These are phyloP conservation scores for Ceratina japonica DNA, from an alignment of 1,140 invertebrate genomes.

Conservation along the genomic window DNA sequence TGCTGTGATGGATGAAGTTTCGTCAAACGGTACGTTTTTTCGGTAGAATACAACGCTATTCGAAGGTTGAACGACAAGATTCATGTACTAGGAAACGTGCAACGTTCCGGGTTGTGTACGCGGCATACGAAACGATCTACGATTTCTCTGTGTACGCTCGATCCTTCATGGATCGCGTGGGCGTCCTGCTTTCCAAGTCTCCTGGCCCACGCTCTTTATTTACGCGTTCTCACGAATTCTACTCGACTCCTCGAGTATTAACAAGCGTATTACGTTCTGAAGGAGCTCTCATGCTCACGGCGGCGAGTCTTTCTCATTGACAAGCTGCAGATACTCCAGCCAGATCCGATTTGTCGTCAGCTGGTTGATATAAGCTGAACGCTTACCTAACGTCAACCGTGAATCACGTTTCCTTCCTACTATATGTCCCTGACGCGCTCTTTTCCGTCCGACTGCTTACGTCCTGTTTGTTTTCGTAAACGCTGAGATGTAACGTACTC, in stretches of 20 bases:
- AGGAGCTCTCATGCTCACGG: background rate
- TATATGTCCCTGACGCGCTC: slow-evolving; percentile 29
- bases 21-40: slow-evolving; percentile 71
- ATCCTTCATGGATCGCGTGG: slow-evolving; percentile 63
- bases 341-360: slow-evolving; percentile 38
- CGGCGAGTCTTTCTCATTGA: slow-evolving; percentile 5
- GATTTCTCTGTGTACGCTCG: slow-evolving; percentile 25
- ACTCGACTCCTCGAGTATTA: background rate
- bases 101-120: background rate
- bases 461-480: slow-evolving; percentile 24
- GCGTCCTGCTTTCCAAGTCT: slow-evolving; percentile 68
- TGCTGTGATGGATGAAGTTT: slow-evolving; percentile 75
- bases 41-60: slow-evolving; percentile 11
- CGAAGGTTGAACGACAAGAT: background rate
- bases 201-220: slow-evolving; percentile 61
- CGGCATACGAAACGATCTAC: slow-evolving; percentile 5
- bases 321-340: background rate
- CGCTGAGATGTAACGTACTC: slow-evolving; percentile 1
- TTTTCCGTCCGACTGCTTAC: background rate
- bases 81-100: background rate
- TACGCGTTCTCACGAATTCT: slow-evolving; percentile 38
- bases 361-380: slow-evolving; percentile 43
- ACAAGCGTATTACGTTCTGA: background rate
- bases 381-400: slow-evolving; percentile 54
- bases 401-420: slow-evolving; percentile 58